A percentile compares a stretch with the other conserved stretches of the same genome.
Evolutionary conservation across 2,113 vertebrate species (phyloP).

Genomic region (Alexandromys fortis): DNA sequence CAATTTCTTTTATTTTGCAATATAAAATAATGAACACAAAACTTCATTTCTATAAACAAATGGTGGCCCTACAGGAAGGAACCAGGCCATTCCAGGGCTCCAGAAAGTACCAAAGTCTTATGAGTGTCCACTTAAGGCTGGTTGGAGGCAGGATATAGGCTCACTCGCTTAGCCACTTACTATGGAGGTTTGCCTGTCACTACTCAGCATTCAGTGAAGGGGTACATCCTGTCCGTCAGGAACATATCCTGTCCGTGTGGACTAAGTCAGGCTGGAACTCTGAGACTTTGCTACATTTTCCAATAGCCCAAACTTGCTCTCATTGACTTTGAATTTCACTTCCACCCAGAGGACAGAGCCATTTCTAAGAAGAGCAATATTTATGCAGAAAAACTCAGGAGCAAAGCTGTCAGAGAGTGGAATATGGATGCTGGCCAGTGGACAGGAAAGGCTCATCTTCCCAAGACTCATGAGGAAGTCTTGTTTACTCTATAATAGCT

Average conservation of each 20-base stretch:
- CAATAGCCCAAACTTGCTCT: neutral
- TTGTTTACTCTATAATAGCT: constrained; percentile 51
- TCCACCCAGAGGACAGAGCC: neutral
- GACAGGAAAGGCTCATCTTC: constrained; percentile 73
- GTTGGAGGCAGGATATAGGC: neutral
- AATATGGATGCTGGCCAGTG: constrained; percentile 39
- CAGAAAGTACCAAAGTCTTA: neutral
- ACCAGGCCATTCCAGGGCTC: neutral
- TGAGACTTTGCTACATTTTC: constrained; percentile 14
- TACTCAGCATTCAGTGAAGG: neutral
- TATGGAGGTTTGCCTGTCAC: neutral
- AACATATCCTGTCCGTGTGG: too few species aligned
- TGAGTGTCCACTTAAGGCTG: neutral
- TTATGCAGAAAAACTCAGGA: constrained; percentile 68
- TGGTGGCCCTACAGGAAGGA: neutral
- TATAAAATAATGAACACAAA: neutral
- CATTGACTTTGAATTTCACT: constrained; percentile 54
- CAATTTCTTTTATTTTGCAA: constrained; percentile 17
- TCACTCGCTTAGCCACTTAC: neutral
- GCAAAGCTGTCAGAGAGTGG: constrained; percentile 69
- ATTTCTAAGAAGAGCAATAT: constrained; percentile 63
- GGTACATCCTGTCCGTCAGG: neutral
- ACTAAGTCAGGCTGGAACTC: neutral
- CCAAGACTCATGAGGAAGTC: constrained; percentile 73
- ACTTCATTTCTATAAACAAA: constrained; percentile 42